Evolutionary conservation across 2,797 vertebrate genomes (phyloP), one percentile per base, ranked within the genome.

Genomic region (Alauda arvensis): DNA sequence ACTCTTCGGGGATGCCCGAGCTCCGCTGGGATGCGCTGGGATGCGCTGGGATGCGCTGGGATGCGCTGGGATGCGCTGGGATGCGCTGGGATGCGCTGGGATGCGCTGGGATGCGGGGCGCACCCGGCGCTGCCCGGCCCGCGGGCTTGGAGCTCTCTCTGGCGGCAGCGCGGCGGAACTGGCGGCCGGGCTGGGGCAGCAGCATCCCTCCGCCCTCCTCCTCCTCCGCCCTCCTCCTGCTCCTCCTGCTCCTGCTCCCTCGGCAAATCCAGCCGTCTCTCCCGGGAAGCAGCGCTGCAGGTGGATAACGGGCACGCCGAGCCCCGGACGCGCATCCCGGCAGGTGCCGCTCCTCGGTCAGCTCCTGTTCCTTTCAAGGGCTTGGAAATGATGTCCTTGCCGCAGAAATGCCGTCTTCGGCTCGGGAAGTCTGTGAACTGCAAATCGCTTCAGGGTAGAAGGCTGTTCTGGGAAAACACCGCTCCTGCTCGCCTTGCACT

Each of bases 201-300:
- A 31, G 25, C 34, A 4, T 66, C 14, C 39, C 1, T 2, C 26
- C 46, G 1, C 10, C 10, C 12, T 28, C 31, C 5, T 9, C 1
- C 43, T 15, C 34, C 37, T 37, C 37, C 37, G 10, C 37, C 37
- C 12, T 8, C n/a, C n/a, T n/a, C n/a, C n/a, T n/a, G n/a, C n/a
- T n/a, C n/a, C n/a, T n/a, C 10, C 12, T 28, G 31, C 5, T 9
- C 26, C 77, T 0, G 53, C 56, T 13, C 28, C 17, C 8, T 4
- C 0, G 10, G 5, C 39, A 4, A 14, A 16, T 7, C 6, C 43
- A 3, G 8, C 34, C 37, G 0, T 6, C 7, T 24, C n/a, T 42
- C 33, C 70, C 2, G 45, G 28, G 57, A 65, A 49, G 1, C 18
- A 0, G 0, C 0, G 5, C 2, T 8, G 46, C 3, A 34, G 42